phyloP scores from a whole-genome alignment of 2,888 invertebrate species.

The Cosmia pyralina region DNA sequence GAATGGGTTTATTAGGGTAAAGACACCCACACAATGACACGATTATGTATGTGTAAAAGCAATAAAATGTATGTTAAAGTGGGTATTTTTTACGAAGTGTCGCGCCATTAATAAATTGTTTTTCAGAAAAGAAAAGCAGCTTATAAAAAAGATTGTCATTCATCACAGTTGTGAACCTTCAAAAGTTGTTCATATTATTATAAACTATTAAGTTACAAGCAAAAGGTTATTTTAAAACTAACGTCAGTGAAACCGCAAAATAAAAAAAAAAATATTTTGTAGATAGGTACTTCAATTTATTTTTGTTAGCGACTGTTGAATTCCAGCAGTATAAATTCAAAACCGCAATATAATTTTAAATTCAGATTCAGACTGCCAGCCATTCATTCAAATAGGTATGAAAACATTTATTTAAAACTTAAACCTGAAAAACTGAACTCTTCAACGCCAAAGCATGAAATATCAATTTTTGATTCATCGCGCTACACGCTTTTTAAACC shows the following conservation, averaged over 20 bases:
- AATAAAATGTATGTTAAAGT: background rate
- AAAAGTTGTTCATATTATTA: background rate
- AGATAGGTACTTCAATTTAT: background rate
- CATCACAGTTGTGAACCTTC: background rate
- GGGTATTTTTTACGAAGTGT: background rate
- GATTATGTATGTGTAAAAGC: no score
- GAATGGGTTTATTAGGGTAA: background rate
- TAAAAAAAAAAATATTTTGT: background rate
- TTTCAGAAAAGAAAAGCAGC: no score
- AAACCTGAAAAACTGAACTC: background rate
- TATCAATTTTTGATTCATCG: background rate
- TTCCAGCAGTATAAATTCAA: background rate
- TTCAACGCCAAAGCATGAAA: slow-evolving; percentile 13
- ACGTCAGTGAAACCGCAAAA: background rate
- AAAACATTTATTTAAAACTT: background rate
- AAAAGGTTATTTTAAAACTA: background rate
- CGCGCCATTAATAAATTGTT: background rate
- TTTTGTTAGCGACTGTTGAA: background rate
- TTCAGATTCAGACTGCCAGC: background rate
- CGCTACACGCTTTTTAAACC: background rate
- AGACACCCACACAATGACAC: no score
- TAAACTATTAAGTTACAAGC: background rate
- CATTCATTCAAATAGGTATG: background rate
- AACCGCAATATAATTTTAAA: background rate
- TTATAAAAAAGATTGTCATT: background rate